phyloP scores from a whole-genome alignment of 2,113 vertebrate species.

The Vulpes vulpes region DNA sequence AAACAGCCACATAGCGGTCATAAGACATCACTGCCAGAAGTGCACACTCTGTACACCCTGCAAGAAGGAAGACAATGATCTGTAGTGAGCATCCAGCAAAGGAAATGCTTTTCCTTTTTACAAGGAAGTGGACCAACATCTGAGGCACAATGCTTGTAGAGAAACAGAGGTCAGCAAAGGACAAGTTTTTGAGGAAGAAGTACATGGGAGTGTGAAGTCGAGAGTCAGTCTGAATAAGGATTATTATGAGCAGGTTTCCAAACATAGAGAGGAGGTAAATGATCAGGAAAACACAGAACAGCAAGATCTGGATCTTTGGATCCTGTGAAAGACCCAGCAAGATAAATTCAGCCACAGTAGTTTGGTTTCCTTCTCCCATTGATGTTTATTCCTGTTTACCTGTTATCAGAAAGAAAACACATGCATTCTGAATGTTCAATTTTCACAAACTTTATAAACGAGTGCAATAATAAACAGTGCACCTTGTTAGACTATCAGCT shows the following conservation, averaged over 20 bases:
- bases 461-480: not conserved
- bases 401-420: conserved; percentile 48
- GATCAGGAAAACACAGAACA: conserved; percentile 72
- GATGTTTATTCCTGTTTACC: conserved; percentile 29
- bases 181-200: conserved; percentile 78
- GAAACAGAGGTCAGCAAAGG: conserved; percentile 80
- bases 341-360: conserved; percentile 68
- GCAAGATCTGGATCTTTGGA: conserved; percentile 56
- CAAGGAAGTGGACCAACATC: conserved; percentile 74
- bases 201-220: conserved; percentile 76
- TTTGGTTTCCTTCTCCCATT: conserved; percentile 66
- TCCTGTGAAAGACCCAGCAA: conserved; percentile 74
- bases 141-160: conserved; percentile 75
- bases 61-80: conserved; percentile 66
- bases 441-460: not conserved
- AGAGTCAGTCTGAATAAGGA: conserved; percentile 64
- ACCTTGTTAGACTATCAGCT: not conserved
- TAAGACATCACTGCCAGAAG: conserved; percentile 68
- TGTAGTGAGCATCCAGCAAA: conserved; percentile 66
- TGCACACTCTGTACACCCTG: conserved; percentile 62
- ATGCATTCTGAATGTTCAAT: not conserved
- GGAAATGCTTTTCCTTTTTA: conserved; percentile 67
- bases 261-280: conserved; percentile 76
- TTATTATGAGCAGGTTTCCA: conserved; percentile 76
- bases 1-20: conserved; percentile 67